Conservation (phyloP, 2,113 vertebrate species). For the Mastomys coucha region DNA sequence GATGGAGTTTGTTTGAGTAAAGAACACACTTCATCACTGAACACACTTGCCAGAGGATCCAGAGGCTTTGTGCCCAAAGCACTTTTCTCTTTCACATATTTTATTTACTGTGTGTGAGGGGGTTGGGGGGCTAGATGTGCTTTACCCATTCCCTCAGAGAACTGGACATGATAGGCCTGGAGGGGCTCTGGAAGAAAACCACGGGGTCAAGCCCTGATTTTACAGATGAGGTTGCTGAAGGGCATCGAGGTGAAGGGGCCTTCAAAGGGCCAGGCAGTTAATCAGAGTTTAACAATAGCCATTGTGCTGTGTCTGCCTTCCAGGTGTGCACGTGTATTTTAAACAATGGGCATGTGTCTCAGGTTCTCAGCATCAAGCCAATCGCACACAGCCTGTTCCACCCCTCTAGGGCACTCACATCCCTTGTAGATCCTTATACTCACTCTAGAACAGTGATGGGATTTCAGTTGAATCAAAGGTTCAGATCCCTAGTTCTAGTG, state of each 20-base stretch:
- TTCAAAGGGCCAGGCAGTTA: neutral
- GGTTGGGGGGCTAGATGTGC: neutral
- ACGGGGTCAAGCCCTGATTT: neutral
- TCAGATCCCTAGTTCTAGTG: neutral
- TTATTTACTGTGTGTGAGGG: neutral
- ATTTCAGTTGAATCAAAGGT: neutral
- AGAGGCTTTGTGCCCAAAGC: neutral
- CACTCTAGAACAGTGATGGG: neutral
- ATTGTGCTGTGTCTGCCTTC: neutral
- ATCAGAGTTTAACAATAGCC: neutral
- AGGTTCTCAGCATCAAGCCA: neutral
- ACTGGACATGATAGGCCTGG: neutral
- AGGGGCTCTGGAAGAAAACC: neutral
- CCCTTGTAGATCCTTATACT: neutral
- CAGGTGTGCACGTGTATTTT: neutral
- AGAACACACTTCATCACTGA: neutral
- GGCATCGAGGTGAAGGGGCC: neutral
- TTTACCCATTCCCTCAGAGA: slow-evolving; percentile 27
- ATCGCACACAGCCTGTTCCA: neutral
- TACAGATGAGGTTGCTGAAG: neutral
- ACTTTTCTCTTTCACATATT: neutral
- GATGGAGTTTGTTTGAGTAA: neutral
- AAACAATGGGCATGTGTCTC: neutral
- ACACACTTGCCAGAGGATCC: neutral
- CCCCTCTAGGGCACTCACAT: neutral